Evolutionary conservation across 1,140 invertebrate genomes (phyloP).

Genomic region (Aporrectodea caliginosa): DNA sequence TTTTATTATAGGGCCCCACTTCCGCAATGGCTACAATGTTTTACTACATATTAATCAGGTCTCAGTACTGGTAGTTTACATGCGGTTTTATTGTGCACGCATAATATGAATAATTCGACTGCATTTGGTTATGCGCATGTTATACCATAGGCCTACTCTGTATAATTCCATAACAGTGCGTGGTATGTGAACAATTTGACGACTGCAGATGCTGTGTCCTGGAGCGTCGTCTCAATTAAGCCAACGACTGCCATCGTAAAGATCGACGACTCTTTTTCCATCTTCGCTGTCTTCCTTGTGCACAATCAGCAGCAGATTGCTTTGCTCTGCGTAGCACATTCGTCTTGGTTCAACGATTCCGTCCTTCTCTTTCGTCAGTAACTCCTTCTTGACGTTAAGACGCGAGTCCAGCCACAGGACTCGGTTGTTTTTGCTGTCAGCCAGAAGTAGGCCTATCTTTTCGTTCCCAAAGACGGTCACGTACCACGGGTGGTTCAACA

Average conservation of each 20-base stretch:
- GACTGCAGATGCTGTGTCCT: no score
- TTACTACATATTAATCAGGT: no score
- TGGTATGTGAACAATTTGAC: no score
- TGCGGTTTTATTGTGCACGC: no score
- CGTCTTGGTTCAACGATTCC: not conserved
- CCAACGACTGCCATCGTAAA: not conserved
- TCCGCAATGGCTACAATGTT: no score
- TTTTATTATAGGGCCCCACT: no score
- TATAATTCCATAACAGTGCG: no score
- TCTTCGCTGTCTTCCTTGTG: not conserved
- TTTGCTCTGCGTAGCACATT: not conserved
- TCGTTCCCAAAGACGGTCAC: not conserved
- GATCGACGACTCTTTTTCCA: not conserved
- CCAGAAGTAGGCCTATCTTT: not conserved
- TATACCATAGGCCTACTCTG: no score
- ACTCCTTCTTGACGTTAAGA: not conserved
- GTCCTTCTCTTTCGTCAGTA: not conserved
- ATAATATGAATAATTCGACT: no score
- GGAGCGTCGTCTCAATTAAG: no score
- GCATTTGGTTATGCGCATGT: no score
- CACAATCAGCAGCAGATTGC: not conserved
- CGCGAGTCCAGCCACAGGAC: not conserved
- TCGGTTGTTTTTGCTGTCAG: not conserved
- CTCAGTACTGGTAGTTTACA: no score
- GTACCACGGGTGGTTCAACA: not conserved